Base-by-base conservation (phyloP, 2,797 vertebrate genomes). In the Falco cherrug region DNA sequence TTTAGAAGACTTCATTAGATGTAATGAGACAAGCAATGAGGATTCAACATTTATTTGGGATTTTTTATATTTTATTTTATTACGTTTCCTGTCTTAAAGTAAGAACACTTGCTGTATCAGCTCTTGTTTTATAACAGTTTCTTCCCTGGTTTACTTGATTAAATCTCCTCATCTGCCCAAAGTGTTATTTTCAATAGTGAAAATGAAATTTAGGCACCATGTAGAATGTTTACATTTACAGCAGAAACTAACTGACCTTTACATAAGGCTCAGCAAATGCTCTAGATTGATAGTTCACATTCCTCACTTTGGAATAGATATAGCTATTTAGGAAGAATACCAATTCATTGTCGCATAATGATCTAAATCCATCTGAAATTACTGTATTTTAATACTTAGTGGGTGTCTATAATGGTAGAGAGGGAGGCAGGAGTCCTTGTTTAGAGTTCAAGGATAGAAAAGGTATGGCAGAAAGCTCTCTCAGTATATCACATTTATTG, bases 381-480 rank as follows among this genome's bases (percentile, higher is more conserved):
- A 91, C 70, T 90, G 41, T 61, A 85, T 96, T 95, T 96, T 88
- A 93, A 91, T 95, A 91, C 67, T 94, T 91, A 48, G 77, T 73
- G 37, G 18, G 24, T 86, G 81, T 82, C 71, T 95, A 0, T 84
- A 89, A 87, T 29, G 47, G 81, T 82, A 92, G 73, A 84, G 84
- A 84, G 54, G 33, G 63, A 95, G 70, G 64, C 59, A 90, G 78
- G 31, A 97, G 92, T 93, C 94, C 85, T 97, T 96, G 92, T 93
- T 95, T 97, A 74, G 96, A 92, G 94, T 96, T 97, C 95, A 97
- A 95, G 93, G 96, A 84, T 90, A 95, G 90, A 86, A 96, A 96
- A 94, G 74, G 64, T 65, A 87, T 69, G 79, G 90, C 57, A 84
- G 93, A 64, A 88, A 92, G 64, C 56, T 45, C 83, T 56, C 79